Conservation (phyloP, 2,113 vertebrate genomes). For the Python bivittatus region DNA sequence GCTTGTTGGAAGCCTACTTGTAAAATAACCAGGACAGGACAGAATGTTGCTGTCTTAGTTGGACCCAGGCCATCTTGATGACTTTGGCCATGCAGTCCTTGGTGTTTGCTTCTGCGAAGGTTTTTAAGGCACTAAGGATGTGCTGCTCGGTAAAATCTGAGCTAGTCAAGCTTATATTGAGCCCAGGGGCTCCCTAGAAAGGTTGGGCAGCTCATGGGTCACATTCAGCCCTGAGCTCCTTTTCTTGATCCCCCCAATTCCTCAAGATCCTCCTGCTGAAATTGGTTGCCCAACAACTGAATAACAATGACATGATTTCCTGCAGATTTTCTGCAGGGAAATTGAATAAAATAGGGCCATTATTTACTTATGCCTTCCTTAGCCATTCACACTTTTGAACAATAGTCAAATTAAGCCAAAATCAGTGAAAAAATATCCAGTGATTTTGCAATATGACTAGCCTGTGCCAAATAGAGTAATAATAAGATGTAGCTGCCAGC, state of each 20-base stretch:
- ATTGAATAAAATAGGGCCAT: neutral
- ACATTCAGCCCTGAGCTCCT: neutral
- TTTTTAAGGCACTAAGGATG: neutral
- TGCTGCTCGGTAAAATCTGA: neutral
- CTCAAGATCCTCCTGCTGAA: neutral
- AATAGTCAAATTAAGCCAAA: neutral
- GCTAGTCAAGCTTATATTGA: neutral
- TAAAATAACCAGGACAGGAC: neutral
- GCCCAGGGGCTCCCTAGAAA: neutral
- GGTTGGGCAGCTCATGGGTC: neutral
- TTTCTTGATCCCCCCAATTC: neutral
- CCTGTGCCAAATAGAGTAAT: neutral
- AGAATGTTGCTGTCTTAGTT: neutral
- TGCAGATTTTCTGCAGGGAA: neutral
- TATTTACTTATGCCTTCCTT: neutral
- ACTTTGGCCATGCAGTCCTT: neutral
- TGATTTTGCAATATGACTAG: neutral
- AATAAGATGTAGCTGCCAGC: neutral
- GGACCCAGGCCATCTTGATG: neutral
- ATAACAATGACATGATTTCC: neutral
- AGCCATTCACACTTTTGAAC: neutral
- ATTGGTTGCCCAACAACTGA: neutral
- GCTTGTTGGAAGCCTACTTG: neutral
- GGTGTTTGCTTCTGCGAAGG: neutral
- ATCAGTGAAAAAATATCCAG: neutral